phyloP scores from a whole-genome alignment of 2,888 invertebrate species.

The Drosophila merina region DNA sequence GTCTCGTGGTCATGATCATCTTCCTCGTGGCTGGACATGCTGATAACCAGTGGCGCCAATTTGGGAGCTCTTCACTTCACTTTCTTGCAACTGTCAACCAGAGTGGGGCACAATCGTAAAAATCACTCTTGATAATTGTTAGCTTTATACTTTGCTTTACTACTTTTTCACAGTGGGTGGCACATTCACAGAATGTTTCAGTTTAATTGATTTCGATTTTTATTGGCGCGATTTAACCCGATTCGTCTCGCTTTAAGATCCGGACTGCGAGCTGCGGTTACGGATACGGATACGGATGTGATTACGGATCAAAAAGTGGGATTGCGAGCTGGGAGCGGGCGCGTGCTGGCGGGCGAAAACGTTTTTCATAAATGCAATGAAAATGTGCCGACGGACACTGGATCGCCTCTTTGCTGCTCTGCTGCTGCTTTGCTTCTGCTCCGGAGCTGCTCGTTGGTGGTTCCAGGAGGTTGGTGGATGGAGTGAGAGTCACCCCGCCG shows the following conservation, averaged over 20 bases:
- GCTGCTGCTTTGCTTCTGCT: slow-evolving; percentile 5
- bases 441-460: slow-evolving; percentile 21
- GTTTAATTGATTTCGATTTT: slow-evolving; percentile 48
- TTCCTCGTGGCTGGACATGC: slow-evolving; percentile 83
- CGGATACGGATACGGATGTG: slow-evolving; percentile 44
- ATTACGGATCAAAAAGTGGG: slow-evolving; percentile 40
- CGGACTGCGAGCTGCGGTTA: slow-evolving; percentile 71
- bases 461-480: slow-evolving; percentile 30
- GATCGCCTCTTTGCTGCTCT: slow-evolving; percentile 11
- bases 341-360: slow-evolving; percentile 71
- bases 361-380: slow-evolving; percentile 72
- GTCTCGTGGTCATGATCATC: slow-evolving; percentile 78
- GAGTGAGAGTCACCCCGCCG: slow-evolving; percentile 59
- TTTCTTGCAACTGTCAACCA: background rate
- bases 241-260: slow-evolving; percentile 72
- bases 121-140: slow-evolving; percentile 36
- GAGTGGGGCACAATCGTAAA: background rate
- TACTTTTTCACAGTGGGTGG: slow-evolving; percentile 9
- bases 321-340: slow-evolving; percentile 64
- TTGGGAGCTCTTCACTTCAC: slow-evolving; percentile 43
- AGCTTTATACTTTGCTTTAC: background rate
- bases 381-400: slow-evolving; percentile 66
- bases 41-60: slow-evolving; percentile 78
- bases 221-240: slow-evolving; percentile 30
- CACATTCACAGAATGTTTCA: slow-evolving; percentile 39